A percentile compares a stretch with the other conserved stretches of the same genome.
Conservation (phyloP, 2,113 vertebrate species). For the Odontesthes bonariensis region DNA sequence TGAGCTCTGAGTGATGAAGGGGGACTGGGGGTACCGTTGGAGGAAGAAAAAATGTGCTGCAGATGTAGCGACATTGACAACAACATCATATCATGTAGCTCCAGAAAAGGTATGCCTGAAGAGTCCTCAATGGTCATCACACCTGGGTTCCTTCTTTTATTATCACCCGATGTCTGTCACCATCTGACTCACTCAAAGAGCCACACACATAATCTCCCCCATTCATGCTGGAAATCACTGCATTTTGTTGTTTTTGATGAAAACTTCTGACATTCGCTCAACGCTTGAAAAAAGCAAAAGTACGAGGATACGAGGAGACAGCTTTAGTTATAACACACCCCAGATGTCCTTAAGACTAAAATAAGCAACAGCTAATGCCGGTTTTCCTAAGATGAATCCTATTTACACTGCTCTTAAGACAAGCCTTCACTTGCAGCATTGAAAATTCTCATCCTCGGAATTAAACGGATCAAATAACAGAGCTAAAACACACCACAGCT, state of each 20-base stretch:
- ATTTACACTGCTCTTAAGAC: conserved; percentile 44
- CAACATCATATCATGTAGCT: conserved; percentile 30
- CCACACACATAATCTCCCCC: conserved; percentile 12
- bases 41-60: conserved; percentile 32
- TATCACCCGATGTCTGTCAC: conserved; percentile 42
- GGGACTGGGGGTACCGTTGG: no score
- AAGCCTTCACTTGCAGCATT: conserved; percentile 42
- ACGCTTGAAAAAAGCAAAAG: conserved; percentile 15
- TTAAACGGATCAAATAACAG: conserved; percentile 39
- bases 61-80: conserved; percentile 18
- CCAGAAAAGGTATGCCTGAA: conserved; percentile 59
- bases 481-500: conserved; percentile 38
- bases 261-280: conserved; percentile 32
- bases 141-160: conserved; percentile 54
- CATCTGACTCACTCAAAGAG: conserved; percentile 34
- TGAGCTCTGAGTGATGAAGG: conserved; percentile 43
- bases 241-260: conserved; percentile 27
- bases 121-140: conserved; percentile 34
- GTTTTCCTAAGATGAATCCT: conserved; percentile 42
- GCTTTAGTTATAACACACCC: conserved; percentile 58
- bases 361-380: conserved; percentile 61
- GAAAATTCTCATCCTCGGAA: conserved; percentile 37
- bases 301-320: conserved; percentile 32
- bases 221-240: conserved; percentile 10
- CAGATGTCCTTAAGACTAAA: conserved; percentile 65